Base-by-base conservation (phyloP, 2,113 vertebrate species). In the Colaptes auratus region DNA sequence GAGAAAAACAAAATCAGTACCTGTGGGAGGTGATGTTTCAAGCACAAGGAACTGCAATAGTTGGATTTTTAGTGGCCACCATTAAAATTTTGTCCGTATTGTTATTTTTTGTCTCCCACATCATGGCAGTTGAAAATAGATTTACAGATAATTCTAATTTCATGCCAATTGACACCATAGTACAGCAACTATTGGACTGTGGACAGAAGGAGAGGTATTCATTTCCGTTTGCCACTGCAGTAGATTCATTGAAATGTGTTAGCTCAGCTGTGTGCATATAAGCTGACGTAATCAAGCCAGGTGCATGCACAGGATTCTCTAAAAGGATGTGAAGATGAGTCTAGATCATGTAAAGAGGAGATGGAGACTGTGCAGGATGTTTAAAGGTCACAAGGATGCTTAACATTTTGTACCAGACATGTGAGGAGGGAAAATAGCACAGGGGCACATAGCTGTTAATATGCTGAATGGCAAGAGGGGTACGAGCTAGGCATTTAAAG, bases 281-380 rank as follows among this genome's bases (percentile, higher is more conserved):
- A 67, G 90, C 93, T 96, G 95, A 95, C 90, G 90, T 88, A 90
- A 96, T 94, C 90, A 93, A 88, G 92, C 88, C 96, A 96, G 92
- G 95, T 96, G 96, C 92, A 71, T 7, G 30, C 86, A 90, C 58
- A 94, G 92, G 69, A 75, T 94, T 93, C 93, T 96, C 85, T 67
- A 88, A 67, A 66, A 88, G 76, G 93, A 86, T 88, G 25, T 91
- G 92, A 69, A 90, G 88, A 93, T 81, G 80, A 90, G 79, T 44
- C 69, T 96, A 61, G 88, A 86, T 90, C 88, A 77, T 0, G 0
- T 74, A 74, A 88, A 95, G 67, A 91, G 82, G 85, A 88, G 92
- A 63, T 94, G 82, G 64, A 93, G 79, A 64, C 61, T 39, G 28
- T 83, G 65, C 52, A 91, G 92, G 80, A 93, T 75, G 36, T 78